Evolutionary conservation across 1,140 invertebrate genomes (phyloP).

Genomic region (Eueides isabella): DNA sequence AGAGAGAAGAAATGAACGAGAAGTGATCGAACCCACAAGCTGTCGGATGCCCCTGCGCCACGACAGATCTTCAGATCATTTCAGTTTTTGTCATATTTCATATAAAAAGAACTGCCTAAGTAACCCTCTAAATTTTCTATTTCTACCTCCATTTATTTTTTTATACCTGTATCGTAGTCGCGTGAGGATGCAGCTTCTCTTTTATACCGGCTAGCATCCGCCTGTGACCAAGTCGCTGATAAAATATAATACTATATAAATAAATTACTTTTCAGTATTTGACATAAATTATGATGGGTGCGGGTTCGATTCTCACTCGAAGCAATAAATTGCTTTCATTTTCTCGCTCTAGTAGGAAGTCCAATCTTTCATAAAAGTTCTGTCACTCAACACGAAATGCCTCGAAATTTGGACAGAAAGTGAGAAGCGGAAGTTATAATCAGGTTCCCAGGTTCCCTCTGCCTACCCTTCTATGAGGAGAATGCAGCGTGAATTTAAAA

Average conservation of each 20-base stretch:
- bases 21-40: too few relatives aligned
- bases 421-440: not conserved
- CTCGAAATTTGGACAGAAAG: not conserved
- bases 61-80: too few relatives aligned
- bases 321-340: constrained; percentile 3
- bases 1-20: too few relatives aligned
- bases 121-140: not conserved
- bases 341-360: not conserved
- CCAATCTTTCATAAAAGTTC: not conserved
- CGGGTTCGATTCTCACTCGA: not conserved
- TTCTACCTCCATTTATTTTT: not conserved
- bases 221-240: constrained; percentile 61
- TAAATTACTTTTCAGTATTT: not conserved
- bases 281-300: not conserved
- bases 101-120: not conserved
- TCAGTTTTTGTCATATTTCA: too few relatives aligned
- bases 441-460: too few relatives aligned
- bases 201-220: constrained; percentile 54
- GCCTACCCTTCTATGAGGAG: too few relatives aligned
- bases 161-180: constrained; percentile 56
- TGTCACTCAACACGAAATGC: not conserved
- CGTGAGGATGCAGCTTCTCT: constrained; percentile 52
- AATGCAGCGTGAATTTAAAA: not conserved
- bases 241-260: constrained; percentile 33
- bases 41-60: too few relatives aligned